These are phyloP conservation scores for Lates calcarifer DNA, from an alignment of 2,113 vertebrate species.

Conservation along the genomic window DNA sequence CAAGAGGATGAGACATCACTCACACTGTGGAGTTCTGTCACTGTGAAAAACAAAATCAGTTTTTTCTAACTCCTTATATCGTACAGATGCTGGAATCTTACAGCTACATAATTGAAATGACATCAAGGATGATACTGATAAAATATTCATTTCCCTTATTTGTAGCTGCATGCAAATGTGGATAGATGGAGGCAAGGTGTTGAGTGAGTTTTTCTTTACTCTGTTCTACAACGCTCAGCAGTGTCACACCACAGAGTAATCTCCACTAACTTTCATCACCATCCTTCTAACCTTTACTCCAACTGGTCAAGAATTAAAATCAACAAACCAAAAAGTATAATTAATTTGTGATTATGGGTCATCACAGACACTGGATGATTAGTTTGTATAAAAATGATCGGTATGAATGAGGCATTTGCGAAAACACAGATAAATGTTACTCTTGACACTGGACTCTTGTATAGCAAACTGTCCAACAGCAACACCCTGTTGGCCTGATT, in stretches of 20 bases:
- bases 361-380: not conserved
- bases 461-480: conserved; percentile 9
- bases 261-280: not conserved
- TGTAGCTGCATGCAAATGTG: not conserved
- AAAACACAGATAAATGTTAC: not conserved
- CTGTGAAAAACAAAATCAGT: not conserved
- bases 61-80: conserved; percentile 3
- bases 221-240: not conserved
- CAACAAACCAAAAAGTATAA: conserved; percentile 2
- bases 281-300: not conserved
- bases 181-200: not conserved
- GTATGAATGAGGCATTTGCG: not conserved
- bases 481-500: not conserved
- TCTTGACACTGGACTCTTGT: not conserved
- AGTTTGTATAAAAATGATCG: not conserved
- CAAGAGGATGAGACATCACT: not conserved
- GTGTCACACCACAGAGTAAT: not conserved
- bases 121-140: not conserved
- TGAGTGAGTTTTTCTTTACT: not conserved
- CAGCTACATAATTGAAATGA: not conserved
- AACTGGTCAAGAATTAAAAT: not conserved
- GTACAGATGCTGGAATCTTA: conserved; percentile 4
- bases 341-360: not conserved
- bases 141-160: conserved; percentile 5
- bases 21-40: not conserved